Evolutionary conservation across 2,797 vertebrate genomes (phyloP), one percentile per base, ranked within the genome.

Genomic region (Onychomys arenicola): DNA sequence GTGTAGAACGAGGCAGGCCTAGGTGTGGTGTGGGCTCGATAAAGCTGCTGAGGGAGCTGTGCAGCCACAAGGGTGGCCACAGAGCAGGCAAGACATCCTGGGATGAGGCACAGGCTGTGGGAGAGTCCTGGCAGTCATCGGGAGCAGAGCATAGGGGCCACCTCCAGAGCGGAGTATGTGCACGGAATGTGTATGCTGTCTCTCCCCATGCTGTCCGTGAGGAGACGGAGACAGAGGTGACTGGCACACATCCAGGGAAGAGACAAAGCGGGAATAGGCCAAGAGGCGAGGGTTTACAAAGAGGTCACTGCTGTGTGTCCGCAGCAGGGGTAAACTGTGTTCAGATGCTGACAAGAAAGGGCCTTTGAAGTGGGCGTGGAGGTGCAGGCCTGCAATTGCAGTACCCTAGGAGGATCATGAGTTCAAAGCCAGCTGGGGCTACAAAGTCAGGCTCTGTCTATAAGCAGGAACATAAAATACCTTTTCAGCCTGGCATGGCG

Each of bases 191-290:
- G 4, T 16, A 3, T 49, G 65, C 19, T 37, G 57, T 73, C 23
- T n/a, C 9, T n/a, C 19, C 16, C 67, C 13, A 0, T 63, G 37
- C 43, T 52, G 5, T 43, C 17, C 21, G 37, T 0, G 0, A 71
- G 92, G 78, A 80, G 89, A 82, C 32, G 2, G 3, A 78, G 25
- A 34, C 34, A 1, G 71, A 94, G 59, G 69, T 40, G 27, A 46
- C 73, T 57, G 25, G 25, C 43, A 61, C 21, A 55, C 25, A 55
- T 37, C 90, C 61, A 13, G 32, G n/a, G 73, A 52, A 29, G 29
- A 46, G 76, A 52, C 46, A 25, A 46, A 84, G n/a, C 46, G 0
- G 23, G 40, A 23, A 37, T 5, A 75, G 73, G n/a, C 57, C 61
- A 65, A 40, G 32, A 9, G 0, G 34, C 21, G 1, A 32, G 73